Percentiles rank a stretch among this genome's conserved stretches.
Evolutionary conservation across 2,888 invertebrate genomes (phyloP).

Genomic region (Pantelozetes paolii): DNA sequence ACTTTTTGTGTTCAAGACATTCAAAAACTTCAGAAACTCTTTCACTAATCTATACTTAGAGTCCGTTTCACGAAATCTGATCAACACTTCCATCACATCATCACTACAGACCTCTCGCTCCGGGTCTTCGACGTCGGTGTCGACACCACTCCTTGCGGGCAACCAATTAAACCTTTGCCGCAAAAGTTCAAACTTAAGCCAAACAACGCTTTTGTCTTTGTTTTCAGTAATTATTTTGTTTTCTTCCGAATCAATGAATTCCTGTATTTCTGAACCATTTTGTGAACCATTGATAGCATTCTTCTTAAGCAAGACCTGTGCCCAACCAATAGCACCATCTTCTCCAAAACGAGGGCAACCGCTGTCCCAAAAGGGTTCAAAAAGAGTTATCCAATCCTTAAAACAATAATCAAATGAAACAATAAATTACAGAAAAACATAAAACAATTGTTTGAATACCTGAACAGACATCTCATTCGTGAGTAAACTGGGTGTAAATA

Average conservation of each 20-base stretch:
- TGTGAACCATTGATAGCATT: background rate
- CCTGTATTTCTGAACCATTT: background rate
- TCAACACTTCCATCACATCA: constrained; percentile 51
- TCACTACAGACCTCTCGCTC: constrained; percentile 54
- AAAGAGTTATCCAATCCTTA: constrained; percentile 50
- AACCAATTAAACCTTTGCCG: constrained; percentile 52
- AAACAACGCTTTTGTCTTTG: constrained; percentile 46
- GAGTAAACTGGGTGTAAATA: constrained; percentile 50
- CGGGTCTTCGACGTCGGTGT: constrained; percentile 52
- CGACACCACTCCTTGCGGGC: constrained; percentile 52
- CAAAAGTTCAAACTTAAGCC: constrained; percentile 52
- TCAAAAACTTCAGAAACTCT: constrained; percentile 49
- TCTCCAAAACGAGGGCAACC: constrained; percentile 53
- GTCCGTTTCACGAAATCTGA: constrained; percentile 45
- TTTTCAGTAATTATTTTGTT: constrained; percentile 48
- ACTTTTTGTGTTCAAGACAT: constrained; percentile 35
- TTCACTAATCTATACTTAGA: constrained; percentile 47
- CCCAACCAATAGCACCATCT: constrained; percentile 52
- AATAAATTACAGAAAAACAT: background rate
- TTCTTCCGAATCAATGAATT: constrained; percentile 47
- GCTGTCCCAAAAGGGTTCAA: constrained; percentile 55
- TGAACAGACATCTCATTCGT: constrained; percentile 41
- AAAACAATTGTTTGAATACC: background rate
- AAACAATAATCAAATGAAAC: constrained; percentile 44
- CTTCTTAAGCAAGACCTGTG: constrained; percentile 48